Evolutionary conservation across 2,888 invertebrate genomes (phyloP).

Genomic region (Drosophila falleni): DNA sequence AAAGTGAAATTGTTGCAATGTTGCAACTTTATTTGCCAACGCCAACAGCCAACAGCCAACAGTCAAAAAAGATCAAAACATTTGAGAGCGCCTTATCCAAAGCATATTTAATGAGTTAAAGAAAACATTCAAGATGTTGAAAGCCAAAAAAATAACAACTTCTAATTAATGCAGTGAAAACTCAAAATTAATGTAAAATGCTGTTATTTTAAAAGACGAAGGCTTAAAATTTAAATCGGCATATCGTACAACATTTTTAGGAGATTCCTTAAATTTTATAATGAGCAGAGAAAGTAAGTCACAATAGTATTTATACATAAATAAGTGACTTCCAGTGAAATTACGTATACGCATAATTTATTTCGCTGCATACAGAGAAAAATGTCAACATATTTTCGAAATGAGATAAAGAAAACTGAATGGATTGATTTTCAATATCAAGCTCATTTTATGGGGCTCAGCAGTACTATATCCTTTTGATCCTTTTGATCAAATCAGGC

Average conservation of each 20-base stretch:
- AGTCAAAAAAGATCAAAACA: conserved; percentile 8
- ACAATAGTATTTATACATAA: background rate
- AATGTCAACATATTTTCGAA: no score
- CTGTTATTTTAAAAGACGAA: no score
- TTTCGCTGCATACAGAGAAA: no score
- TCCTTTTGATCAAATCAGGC: conserved; percentile 27
- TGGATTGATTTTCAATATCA: background rate
- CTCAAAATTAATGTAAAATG: background rate
- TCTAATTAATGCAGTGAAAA: background rate
- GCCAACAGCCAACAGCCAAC: background rate
- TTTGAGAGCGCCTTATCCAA: background rate
- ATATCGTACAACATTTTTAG: background rate
- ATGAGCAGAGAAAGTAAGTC: no score
- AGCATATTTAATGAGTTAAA: background rate
- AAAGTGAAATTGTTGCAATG: conserved; percentile 51
- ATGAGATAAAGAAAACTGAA: no score
- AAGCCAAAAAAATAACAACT: background rate
- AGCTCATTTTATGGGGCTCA: background rate
- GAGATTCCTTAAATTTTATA: no score
- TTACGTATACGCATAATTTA: background rate
- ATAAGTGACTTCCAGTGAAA: background rate
- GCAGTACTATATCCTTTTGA: conserved; percentile 5
- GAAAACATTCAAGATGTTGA: background rate
- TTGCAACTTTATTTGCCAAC: conserved; percentile 25
- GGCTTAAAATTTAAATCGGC: background rate